phyloP scores from a whole-genome alignment of 2,113 vertebrate genomes.

The Oncorhynchus clarkii region DNA sequence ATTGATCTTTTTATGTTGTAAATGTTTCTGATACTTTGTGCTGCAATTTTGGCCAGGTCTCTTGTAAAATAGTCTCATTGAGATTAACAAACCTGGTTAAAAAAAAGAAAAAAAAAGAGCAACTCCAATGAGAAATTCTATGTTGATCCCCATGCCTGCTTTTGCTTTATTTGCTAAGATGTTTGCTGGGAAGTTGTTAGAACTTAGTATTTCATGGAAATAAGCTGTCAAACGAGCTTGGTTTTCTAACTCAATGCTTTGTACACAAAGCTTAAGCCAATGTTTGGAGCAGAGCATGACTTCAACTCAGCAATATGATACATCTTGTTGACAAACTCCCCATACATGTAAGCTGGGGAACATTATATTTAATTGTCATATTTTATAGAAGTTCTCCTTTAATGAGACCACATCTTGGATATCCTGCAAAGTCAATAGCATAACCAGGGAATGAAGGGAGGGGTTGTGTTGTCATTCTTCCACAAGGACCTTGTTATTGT shows the following conservation, averaged over 20 bases:
- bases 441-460: background rate
- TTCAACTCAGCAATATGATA: background rate
- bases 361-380: background rate
- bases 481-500: conserved; percentile 30
- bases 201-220: background rate
- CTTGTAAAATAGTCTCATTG: too few species aligned
- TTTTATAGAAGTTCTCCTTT: background rate
- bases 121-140: too few species aligned
- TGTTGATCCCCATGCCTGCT: background rate
- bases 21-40: too few species aligned
- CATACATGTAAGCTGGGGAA: too few species aligned
- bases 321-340: background rate
- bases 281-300: background rate
- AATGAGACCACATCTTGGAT: background rate
- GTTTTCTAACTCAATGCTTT: background rate
- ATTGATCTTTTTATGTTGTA: too few species aligned
- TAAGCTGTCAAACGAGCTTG: background rate
- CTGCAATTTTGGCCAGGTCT: too few species aligned
- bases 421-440: background rate
- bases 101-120: too few species aligned
- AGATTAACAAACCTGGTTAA: too few species aligned
- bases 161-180: background rate
- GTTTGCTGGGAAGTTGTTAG: background rate
- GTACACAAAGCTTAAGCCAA: background rate
- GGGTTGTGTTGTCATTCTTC: conserved; percentile 12